A percentile compares a stretch with the other conserved stretches of the same genome.
These are phyloP conservation scores for Limnephilus marmoratus DNA, from an alignment of 2,888 invertebrate genomes.

Conservation along the genomic window DNA sequence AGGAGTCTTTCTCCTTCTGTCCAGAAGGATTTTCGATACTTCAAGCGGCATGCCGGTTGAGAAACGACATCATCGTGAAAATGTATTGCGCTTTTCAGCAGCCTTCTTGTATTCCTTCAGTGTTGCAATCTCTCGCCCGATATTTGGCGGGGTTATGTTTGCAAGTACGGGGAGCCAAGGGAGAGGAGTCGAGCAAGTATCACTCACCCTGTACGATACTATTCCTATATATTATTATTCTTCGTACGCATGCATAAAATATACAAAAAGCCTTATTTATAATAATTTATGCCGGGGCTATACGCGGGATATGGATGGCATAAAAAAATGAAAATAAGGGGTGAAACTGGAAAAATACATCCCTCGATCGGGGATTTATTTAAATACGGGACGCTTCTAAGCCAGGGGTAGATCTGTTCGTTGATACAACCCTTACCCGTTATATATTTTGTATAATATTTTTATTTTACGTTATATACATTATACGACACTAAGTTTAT, in stretches of 20 bases:
- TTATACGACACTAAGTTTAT: neutral
- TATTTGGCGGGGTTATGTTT: no score
- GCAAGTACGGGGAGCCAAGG: no score
- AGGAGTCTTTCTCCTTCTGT: no score
- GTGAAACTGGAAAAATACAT: neutral
- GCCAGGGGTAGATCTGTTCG: neutral
- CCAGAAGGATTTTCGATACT: no score
- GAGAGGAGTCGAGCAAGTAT: neutral
- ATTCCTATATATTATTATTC: neutral
- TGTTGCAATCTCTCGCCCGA: no score
- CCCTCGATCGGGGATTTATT: neutral
- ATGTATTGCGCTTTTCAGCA: no score
- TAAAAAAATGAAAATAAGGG: neutral
- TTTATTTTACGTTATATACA: neutral
- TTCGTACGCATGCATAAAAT: neutral
- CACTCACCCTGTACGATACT: neutral
- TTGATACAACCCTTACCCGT: neutral
- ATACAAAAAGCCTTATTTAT: conserved; percentile 1
- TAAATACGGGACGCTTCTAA: neutral
- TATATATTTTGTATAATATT: neutral
- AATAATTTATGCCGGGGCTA: neutral
- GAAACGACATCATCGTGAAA: no score
- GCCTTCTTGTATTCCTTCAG: no score
- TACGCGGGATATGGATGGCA: neutral
- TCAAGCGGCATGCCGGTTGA: no score